Conservation (phyloP, 2,888 invertebrate genomes). For the Drosophila acutilabella region DNA sequence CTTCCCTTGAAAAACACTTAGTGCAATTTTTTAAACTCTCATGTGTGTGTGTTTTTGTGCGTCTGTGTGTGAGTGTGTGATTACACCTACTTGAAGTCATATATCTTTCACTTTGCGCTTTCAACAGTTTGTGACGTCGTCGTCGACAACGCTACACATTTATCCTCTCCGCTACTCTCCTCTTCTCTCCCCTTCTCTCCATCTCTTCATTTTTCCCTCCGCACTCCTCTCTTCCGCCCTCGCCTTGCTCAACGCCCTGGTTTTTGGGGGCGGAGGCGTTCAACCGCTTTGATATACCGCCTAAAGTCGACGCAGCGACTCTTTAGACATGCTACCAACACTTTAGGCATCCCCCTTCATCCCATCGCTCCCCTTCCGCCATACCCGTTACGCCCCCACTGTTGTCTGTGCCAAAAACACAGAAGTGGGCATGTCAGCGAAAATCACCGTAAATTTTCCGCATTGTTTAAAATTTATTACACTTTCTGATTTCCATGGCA, state of each 20-base stretch:
- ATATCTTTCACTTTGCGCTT: slow-evolving; percentile 81
- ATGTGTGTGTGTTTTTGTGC: slow-evolving; percentile 41
- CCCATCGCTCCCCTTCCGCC: neutral
- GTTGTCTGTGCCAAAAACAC: slow-evolving; percentile 66
- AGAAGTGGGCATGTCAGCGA: slow-evolving; percentile 79
- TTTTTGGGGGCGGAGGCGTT: slow-evolving; percentile 53
- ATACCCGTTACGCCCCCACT: slow-evolving; percentile 4
- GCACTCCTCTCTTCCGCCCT: neutral
- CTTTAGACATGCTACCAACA: slow-evolving; percentile 70
- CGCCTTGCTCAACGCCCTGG: neutral
- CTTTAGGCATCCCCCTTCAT: slow-evolving; percentile 29
- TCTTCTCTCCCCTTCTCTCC: neutral
- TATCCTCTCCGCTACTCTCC: slow-evolving; percentile 33
- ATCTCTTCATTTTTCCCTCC: neutral
- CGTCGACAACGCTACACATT: slow-evolving; percentile 66
- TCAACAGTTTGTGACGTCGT: slow-evolving; percentile 80
- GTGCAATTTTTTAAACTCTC: slow-evolving; percentile 66
- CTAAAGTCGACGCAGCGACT: slow-evolving; percentile 50
- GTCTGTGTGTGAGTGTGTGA: slow-evolving; percentile 56
- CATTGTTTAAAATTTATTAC: slow-evolving; percentile 81
- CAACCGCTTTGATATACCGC: slow-evolving; percentile 76
- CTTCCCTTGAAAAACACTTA: slow-evolving; percentile 72
- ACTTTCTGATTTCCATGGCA: slow-evolving; percentile 75
- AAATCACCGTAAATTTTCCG: slow-evolving; percentile 80
- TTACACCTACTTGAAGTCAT: slow-evolving; percentile 79